Percentiles rank a stretch among this genome's conserved stretches.
These are phyloP conservation scores for Rhipidura dahli DNA, from an alignment of 2,113 vertebrate species.

Conservation along the genomic window DNA sequence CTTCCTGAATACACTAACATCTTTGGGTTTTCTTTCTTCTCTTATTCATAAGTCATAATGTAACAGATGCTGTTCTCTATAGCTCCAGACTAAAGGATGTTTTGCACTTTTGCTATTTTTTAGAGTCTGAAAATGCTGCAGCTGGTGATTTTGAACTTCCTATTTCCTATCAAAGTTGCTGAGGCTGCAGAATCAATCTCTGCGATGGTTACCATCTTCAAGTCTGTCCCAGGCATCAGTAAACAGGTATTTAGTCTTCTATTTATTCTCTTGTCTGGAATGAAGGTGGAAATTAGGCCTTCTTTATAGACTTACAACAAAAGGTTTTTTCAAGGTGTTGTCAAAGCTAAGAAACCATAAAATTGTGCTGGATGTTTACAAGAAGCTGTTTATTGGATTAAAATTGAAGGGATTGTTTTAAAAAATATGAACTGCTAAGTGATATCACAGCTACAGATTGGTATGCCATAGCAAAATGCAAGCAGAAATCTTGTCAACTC, in stretches of 20 bases:
- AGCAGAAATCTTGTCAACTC: background rate
- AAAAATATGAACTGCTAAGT: background rate
- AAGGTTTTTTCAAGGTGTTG: background rate
- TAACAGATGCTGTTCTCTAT: background rate
- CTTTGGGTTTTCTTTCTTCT: background rate
- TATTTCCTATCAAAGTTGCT: conserved; percentile 1
- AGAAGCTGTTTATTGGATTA: background rate
- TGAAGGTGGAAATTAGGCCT: background rate
- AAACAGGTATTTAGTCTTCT: background rate
- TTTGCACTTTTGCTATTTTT: conserved; percentile 10
- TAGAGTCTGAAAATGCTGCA: conserved; percentile 4
- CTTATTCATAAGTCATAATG: background rate
- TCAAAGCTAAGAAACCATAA: background rate
- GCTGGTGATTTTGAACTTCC: background rate
- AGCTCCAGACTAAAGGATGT: background rate
- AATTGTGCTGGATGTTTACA: background rate
- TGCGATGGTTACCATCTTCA: background rate
- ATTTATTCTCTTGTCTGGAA: background rate
- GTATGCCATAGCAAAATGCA: background rate
- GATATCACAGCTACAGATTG: background rate
- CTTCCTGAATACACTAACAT: background rate
- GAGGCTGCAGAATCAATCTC: background rate
- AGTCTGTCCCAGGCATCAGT: background rate
- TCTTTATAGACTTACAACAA: background rate
- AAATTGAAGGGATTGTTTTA: background rate